Evolutionary conservation across 30 jellyfish, hydroid and myxozoan species (phyloP), one percentile per base, ranked within the genome.

Genomic region (Hydractinia echinata): DNA sequence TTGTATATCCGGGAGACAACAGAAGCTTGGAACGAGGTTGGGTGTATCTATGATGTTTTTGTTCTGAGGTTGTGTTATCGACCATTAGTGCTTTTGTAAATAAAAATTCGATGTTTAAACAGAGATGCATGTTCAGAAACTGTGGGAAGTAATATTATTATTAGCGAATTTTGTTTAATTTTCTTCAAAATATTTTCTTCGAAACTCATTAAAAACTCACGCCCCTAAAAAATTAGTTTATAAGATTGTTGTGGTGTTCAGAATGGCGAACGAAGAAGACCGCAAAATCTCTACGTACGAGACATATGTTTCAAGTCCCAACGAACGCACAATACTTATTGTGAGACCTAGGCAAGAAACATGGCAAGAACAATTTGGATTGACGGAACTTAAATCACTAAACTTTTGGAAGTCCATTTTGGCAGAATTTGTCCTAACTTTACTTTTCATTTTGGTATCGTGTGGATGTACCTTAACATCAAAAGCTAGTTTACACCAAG

Each of bases 261-360:
- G 51, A 20, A 71, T 71, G 81, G 55, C 81, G 39, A 60, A 48
- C 14, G 78, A 71, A 71, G 81, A 71, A 71, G 81, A 50, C 66
- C 18, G 61, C 11, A 71, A 71, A 52, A 50, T 71, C 0, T 71
- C 81, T 9, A 71, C 81, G 10, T 71, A 71, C 66, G 81, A 71
- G 66, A 71, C 81, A 6, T 71, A 71, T 52, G 81, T 71, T 0
- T 71, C 81, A 5, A 71, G n/a, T 20, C 81, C 81, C 9, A 71
- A 50, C 60, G 81, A 71, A 50, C 30, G 81, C 30, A 71, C 81
- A 15, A 68, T 71, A 5, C 51, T 71, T 15, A 6, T 71, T n/a
- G 81, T 71, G 49, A 11, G 61, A 71, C 61, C 81, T 19, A 30
- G 81, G 1, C 7, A 50, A 8, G 81, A 71, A 52, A 71, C 81